Conservation (phyloP, 2,113 vertebrate genomes). For the Percopsis transmontana region DNA sequence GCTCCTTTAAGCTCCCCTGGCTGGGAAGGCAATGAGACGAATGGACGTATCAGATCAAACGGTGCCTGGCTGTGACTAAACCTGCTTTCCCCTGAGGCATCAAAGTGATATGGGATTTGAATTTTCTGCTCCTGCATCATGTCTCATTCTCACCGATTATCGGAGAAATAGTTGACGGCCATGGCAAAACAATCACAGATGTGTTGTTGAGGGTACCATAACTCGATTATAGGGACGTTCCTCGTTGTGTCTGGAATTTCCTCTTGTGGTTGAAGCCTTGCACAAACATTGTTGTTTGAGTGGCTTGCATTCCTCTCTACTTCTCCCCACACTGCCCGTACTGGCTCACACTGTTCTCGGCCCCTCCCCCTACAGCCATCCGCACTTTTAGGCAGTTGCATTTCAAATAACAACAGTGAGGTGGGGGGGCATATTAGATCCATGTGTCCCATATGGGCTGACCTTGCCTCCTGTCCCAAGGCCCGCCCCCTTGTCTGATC, state of each 20-base stretch:
- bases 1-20: conserved; percentile 52
- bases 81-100: conserved; percentile 63
- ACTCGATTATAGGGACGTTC: not conserved
- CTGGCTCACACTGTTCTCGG: too few relatives aligned
- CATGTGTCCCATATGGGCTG: too few relatives aligned
- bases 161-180: conserved; percentile 28
- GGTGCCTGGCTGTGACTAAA: conserved; percentile 59
- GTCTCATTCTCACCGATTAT: conserved; percentile 42
- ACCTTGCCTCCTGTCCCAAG: conserved; percentile 60
- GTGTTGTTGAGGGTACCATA: not conserved
- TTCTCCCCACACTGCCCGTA: too few relatives aligned
- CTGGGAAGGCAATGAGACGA: conserved; percentile 48
- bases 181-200: conserved; percentile 25
- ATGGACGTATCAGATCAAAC: conserved; percentile 68
- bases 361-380: too few relatives aligned
- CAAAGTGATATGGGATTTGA: conserved; percentile 54
- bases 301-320: too few relatives aligned
- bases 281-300: too few relatives aligned
- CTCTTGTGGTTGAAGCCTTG: too few relatives aligned
- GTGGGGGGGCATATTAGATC: too few relatives aligned
- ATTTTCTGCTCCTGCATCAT: conserved; percentile 48
- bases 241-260: not conserved
- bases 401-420: too few relatives aligned
- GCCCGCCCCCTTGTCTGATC: conserved; percentile 40
- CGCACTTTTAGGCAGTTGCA: too few relatives aligned